phyloP scores from a whole-genome alignment of 2,888 invertebrate species.

The Dexiosoma caninum region DNA sequence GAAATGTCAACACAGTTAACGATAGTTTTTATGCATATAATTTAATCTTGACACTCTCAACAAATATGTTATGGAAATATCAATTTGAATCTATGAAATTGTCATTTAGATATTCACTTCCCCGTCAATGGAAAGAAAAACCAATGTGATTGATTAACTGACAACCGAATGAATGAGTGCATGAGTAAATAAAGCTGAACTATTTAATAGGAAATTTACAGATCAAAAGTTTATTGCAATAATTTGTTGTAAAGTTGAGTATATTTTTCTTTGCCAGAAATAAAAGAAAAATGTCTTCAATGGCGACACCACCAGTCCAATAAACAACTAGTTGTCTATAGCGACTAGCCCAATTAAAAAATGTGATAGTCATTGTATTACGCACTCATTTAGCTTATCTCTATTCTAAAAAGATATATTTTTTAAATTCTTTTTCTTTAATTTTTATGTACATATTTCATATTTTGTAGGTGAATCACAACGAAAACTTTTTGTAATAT shows the following conservation, averaged over 20 bases:
- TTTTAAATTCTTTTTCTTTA: not conserved
- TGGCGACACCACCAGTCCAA: not conserved
- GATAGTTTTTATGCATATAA: no score
- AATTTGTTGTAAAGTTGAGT: conserved; percentile 20
- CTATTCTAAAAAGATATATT: not conserved
- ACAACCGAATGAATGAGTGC: not conserved
- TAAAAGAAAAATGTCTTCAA: not conserved
- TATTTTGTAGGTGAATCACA: conserved; percentile 23
- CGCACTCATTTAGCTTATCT: conserved; percentile 16
- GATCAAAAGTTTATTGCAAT: conserved; percentile 26
- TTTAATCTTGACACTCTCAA: not conserved
- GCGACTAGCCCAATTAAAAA: no score
- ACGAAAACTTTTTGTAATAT: conserved; percentile 29
- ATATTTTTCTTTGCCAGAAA: not conserved
- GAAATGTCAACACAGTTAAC: no score
- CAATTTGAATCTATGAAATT: not conserved
- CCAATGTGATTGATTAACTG: conserved; percentile 28
- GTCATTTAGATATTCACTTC: not conserved
- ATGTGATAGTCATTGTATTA: not conserved
- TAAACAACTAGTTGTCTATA: not conserved
- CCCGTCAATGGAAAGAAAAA: conserved; percentile 44
- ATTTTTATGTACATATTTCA: not conserved
- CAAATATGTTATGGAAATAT: not conserved
- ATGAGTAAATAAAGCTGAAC: conserved; percentile 2
- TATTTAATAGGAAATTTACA: conserved; percentile 38